Base-by-base conservation (phyloP, 2,888 invertebrate genomes). In the Lepidochrysops patricia region DNA sequence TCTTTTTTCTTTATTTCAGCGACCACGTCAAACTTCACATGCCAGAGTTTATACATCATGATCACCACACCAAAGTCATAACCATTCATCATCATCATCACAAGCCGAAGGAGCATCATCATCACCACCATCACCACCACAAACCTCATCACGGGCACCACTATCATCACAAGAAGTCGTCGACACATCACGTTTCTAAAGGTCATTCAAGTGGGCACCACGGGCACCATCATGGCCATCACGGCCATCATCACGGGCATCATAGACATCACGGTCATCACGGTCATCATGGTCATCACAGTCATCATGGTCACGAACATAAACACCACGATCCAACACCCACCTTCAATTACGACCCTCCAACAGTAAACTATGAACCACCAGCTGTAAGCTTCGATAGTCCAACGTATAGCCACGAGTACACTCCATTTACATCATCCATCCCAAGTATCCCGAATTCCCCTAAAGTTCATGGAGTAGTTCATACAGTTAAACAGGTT, bases 11-110 rank as follows among this genome's bases (percentile, higher is more conserved):
- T 82, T 60, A 72, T 83, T 84, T 61, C 84, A 92, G 92, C 69
- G 84, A 90, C 57, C 91, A 92, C 70, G 80, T 92, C 63, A 91
- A 84, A 73, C 76, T 92, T 57, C 85, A 91, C 71, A 84, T 92
- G 6, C 92, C 92, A 15, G 90, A 92, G 72, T 84, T 92, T 57
- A 86, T 91, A 63, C 91, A 92, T 50, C 91, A 91, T 63, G 89
- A 91, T 56, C 84, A 89, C 63, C 92, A 92, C 69, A 92, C 91
- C 5, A 91, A 91, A 70, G 90, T 91, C 58, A 85, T 92, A 50
- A 91, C 90, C 12, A 84, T 92, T 54, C 91, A 91, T 66, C 89
- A 91, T 62, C 90, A 89, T 62, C 85, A 89, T 57, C 83, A 84
- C 56, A 82, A 85, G 62, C 86, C 90, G 57, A 86, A 89, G 70